Percentiles rank a stretch among this genome's conserved stretches.
Conservation (phyloP, 2,888 invertebrate species). For the Sycophila texana region DNA sequence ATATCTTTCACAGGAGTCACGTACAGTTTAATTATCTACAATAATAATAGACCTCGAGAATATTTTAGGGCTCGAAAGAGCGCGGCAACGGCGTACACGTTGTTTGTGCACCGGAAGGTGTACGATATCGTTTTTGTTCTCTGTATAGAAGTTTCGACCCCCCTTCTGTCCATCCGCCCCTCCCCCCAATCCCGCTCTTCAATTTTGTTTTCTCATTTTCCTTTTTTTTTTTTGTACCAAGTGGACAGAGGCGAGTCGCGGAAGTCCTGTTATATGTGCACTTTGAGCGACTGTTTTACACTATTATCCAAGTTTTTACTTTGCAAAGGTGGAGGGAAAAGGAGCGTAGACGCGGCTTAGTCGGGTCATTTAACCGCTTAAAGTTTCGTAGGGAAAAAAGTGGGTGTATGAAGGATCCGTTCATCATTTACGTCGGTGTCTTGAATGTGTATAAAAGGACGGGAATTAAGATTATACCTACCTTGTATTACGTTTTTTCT, state of each 20-base stretch:
- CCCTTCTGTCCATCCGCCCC: not conserved
- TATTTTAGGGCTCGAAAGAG: constrained; percentile 19
- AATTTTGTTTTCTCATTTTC: constrained; percentile 3
- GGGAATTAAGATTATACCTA: constrained; percentile 13
- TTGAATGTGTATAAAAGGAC: constrained; percentile 42
- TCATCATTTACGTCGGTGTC: constrained; percentile 39
- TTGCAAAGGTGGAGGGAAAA: not conserved
- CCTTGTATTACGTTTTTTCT: no score
- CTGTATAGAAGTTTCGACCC: constrained; percentile 36
- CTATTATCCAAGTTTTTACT: constrained; percentile 50
- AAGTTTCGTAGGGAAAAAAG: constrained; percentile 30
- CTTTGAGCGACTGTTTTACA: constrained; percentile 45
- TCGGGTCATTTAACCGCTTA: constrained; percentile 52
- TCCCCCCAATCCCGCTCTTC: not conserved
- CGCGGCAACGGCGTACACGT: constrained; percentile 10
- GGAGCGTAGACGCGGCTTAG: constrained; percentile 25
- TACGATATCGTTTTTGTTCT: constrained; percentile 33
- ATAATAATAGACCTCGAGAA: constrained; percentile 18
- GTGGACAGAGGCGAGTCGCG: constrained; percentile 13
- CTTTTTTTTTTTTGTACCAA: constrained; percentile 13
- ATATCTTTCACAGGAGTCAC: not conserved
- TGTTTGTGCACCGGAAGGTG: constrained; percentile 23
- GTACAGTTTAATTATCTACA: not conserved
- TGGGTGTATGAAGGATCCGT: constrained; percentile 25
- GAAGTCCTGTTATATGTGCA: constrained; percentile 20